A percentile compares a stretch with the other conserved stretches of the same genome.
Conservation (phyloP, 2,888 invertebrate genomes). For the Xylota sylvarum region DNA sequence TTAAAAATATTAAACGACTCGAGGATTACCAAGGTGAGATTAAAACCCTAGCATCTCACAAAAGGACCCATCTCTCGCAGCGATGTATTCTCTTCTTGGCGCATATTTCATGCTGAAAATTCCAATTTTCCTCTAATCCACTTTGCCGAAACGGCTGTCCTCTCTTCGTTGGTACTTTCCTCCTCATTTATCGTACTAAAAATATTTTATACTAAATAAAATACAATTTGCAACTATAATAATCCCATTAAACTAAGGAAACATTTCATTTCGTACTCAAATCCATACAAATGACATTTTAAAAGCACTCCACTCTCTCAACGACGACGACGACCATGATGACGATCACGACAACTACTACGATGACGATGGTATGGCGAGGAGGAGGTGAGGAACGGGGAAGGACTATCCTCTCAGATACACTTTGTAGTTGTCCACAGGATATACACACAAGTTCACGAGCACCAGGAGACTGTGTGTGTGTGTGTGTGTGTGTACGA, state of each 20-base stretch:
- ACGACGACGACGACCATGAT: conserved; percentile 18
- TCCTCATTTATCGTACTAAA: conserved; percentile 64
- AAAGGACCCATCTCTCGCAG: conserved; percentile 10
- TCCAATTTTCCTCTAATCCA: conserved; percentile 73
- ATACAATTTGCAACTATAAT: conserved; percentile 79
- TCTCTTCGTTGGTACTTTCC: not conserved
- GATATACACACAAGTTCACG: conserved; percentile 36
- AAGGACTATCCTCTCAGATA: conserved; percentile 26
- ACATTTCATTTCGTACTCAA: conserved; percentile 77
- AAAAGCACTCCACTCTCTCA: conserved; percentile 70
- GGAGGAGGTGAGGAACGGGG: not conserved
- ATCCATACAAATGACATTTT: conserved; percentile 78
- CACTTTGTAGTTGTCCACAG: conserved; percentile 28
- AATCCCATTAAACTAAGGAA: conserved; percentile 78
- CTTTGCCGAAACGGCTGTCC: conserved; percentile 46
- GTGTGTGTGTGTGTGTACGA: no score
- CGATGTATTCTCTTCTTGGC: conserved; percentile 21
- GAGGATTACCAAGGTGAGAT: conserved; percentile 67
- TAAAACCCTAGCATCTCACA: conserved; percentile 52
- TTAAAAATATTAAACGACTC: conserved; percentile 41
- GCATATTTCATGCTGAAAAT: conserved; percentile 72
- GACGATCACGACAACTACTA: conserved; percentile 13
- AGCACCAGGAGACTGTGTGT: not conserved
- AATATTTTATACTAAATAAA: conserved; percentile 77
- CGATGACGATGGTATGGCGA: conserved; percentile 20